Evolutionary conservation across 2,797 vertebrate genomes (phyloP), one percentile per base, ranked within the genome.

Genomic region (Acanthurus lineatus): DNA sequence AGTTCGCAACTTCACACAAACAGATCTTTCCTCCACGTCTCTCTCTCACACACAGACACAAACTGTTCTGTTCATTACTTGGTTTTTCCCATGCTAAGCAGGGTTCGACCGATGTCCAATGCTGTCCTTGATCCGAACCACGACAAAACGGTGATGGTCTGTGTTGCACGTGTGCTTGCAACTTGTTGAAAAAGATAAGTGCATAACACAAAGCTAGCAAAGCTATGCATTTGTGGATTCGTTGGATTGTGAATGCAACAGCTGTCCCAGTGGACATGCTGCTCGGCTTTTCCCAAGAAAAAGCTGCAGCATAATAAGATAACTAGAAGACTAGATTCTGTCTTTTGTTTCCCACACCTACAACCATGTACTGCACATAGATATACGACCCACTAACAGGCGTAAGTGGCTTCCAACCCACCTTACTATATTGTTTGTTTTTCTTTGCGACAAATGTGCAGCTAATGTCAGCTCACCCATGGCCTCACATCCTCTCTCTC

Each of bases 391-490:
- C 48, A 15, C 44, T n/a, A 79, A 63, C 69, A 73, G n/a, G 25
- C 70, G 73, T 16, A 67, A 91, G 73, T 73, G 52, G 59, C 78
- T 68, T 79, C 32, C 62, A 86, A 15, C 48, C 85, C 71, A 83
- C 81, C 78, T 79, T 74, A 79, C 82, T 73, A 32, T 63, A 69
- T 28, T 75, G 79, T 87, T 90, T 91, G 77, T 91, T 86, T 49
- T 86, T 54, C 60, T 84, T 75, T 81, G 71, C 5, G 20, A 82
- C n/a, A 67, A 60, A 86, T 79, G 86, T 85, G 77, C 45, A 71
- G 77, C 54, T 47, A 66, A 74, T 85, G 82, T 90, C 76, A 28
- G 68, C 73, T 89, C 88, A 80, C 75, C 45, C 47, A 48, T 59
- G 63, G 77, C 59, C 80, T 75, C 51, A 77, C 48, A 40, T 2